A percentile compares a stretch with the other conserved stretches of the same genome.
phyloP scores from a whole-genome alignment of 2,888 invertebrate genomes.

The Meganola albula region DNA sequence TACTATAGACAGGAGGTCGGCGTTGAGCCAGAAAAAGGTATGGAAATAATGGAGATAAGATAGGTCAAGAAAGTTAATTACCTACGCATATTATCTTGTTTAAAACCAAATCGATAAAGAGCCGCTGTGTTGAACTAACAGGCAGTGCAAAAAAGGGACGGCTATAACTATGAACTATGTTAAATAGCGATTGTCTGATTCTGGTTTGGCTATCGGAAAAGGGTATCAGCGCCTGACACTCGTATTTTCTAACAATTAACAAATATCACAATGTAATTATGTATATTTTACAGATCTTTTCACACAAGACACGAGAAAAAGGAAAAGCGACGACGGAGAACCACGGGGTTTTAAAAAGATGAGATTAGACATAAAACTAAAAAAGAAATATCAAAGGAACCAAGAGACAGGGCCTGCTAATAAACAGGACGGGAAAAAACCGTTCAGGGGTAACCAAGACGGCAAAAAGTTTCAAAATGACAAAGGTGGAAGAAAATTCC shows the following conservation, averaged over 20 bases:
- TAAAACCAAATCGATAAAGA: too few species aligned
- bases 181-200: too few species aligned
- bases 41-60: too few species aligned
- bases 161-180: too few species aligned
- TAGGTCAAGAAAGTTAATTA: too few species aligned
- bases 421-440: slow-evolving; percentile 32
- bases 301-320: slow-evolving; percentile 46
- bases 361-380: slow-evolving; percentile 59
- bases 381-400: slow-evolving; percentile 55
- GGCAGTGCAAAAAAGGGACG: too few species aligned
- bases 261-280: not conserved
- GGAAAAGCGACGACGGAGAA: slow-evolving; percentile 51
- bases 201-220: too few species aligned
- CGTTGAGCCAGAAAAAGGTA: slow-evolving; percentile 90
- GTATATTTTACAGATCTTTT: slow-evolving; percentile 59
- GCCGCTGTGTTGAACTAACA: too few species aligned
- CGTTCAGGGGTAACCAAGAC: slow-evolving; percentile 32
- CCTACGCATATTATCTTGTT: too few species aligned
- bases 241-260: too few species aligned
- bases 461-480: slow-evolving; percentile 32
- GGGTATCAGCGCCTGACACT: too few species aligned
- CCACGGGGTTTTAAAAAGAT: slow-evolving; percentile 66
- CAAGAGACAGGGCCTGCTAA: slow-evolving; percentile 28
- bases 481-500: slow-evolving; percentile 22
- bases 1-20: slow-evolving; percentile 94